phyloP scores from a whole-genome alignment of 2,113 vertebrate species.

The Anoura caudifer region DNA sequence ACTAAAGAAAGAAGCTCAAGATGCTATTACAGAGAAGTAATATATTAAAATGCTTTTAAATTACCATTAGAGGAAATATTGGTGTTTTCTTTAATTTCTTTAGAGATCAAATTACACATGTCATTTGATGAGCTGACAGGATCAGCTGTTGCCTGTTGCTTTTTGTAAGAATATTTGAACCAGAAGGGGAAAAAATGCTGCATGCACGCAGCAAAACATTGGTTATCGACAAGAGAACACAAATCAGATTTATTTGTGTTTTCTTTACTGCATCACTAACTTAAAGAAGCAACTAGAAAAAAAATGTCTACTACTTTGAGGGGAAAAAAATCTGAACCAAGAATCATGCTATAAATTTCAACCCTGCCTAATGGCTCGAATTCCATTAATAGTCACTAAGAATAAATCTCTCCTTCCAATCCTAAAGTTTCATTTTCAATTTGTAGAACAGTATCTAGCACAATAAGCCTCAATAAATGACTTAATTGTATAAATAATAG shows the following conservation, averaged over 20 bases:
- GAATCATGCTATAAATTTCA: conserved; percentile 25
- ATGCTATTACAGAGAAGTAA: not conserved
- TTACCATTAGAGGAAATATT: not conserved
- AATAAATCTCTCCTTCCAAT: not conserved
- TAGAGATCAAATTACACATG: not conserved
- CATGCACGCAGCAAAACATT: not conserved
- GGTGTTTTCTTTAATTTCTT: not conserved
- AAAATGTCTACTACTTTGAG: not conserved
- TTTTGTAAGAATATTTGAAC: not conserved
- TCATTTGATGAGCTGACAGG: not conserved
- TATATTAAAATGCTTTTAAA: not conserved
- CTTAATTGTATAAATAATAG: not conserved
- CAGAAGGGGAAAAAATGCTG: not conserved
- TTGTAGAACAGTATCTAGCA: not conserved
- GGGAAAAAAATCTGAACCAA: not conserved
- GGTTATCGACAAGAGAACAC: not conserved
- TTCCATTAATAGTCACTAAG: not conserved
- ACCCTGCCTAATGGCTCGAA: not conserved
- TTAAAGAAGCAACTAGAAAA: not conserved
- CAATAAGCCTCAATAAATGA: not conserved
- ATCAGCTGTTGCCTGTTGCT: not conserved
- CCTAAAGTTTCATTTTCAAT: conserved; percentile 28
- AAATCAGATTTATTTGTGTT: not conserved
- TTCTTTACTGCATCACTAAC: not conserved
- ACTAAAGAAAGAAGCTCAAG: not conserved